Evolutionary conservation across 2,888 invertebrate genomes (phyloP).

Genomic region (Sinelater perroti): DNA sequence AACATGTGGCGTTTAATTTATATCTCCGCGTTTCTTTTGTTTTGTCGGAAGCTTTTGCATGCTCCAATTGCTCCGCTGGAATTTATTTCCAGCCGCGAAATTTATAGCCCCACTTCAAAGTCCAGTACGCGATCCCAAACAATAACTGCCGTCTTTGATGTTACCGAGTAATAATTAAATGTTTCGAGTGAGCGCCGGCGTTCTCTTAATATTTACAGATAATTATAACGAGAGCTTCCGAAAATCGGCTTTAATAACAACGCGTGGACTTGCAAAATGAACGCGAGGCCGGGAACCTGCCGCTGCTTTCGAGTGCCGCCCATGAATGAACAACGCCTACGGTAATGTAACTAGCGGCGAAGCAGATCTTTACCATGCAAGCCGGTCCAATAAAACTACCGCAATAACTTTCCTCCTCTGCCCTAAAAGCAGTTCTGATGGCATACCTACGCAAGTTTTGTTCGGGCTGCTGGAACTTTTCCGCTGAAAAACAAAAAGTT

Average conservation of each 20-base stretch:
- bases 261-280: constrained; percentile 4
- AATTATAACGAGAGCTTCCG: constrained; percentile 15
- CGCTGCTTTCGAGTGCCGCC: too few relatives aligned
- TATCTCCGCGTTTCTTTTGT: constrained; percentile 7
- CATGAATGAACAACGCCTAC: too few relatives aligned
- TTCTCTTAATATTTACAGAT: constrained; percentile 7
- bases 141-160: not conserved
- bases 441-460: too few relatives aligned
- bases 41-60: constrained; percentile 9
- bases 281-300: too few relatives aligned
- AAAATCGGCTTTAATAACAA: constrained; percentile 17
- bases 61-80: constrained; percentile 1
- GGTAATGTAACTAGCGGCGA: too few relatives aligned
- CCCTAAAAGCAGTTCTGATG: too few relatives aligned
- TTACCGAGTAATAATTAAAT: not conserved
- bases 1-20: constrained; percentile 12
- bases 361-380: too few relatives aligned
- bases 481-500: too few relatives aligned
- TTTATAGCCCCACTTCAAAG: not conserved
- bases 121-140: not conserved
- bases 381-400: too few relatives aligned
- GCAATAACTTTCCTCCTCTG: too few relatives aligned
- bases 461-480: too few relatives aligned
- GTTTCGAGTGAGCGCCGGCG: not conserved
- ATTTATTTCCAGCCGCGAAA: constrained; percentile 3